Conservation (phyloP, 2,797 vertebrate genomes). For the Urophycis tenuis region DNA sequence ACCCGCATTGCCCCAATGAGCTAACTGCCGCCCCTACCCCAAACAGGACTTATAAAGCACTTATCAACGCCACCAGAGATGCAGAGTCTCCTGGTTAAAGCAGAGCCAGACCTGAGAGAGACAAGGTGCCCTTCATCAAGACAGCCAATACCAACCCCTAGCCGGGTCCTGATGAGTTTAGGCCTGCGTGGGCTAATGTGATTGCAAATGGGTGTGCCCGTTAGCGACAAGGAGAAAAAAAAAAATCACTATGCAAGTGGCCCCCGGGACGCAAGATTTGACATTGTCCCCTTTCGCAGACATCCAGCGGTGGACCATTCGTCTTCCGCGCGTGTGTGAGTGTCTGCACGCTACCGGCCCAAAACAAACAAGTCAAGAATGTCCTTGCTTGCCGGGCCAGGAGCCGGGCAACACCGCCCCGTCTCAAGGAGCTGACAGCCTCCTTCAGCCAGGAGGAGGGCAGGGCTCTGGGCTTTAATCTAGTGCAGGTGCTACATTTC, state of each 20-base stretch:
- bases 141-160: not conserved
- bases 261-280: not conserved
- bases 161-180: not conserved
- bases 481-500: constrained; percentile 12
- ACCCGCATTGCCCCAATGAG: no score
- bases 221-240: not conserved
- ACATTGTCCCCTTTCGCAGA: not conserved
- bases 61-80: not conserved
- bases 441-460: not conserved
- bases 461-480: not conserved
- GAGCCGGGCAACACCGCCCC: not conserved
- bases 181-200: not conserved
- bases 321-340: not conserved
- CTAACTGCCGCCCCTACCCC: no score
- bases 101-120: not conserved
- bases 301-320: not conserved
- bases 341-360: no score
- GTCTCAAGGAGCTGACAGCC: not conserved
- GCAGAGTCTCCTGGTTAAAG: not conserved
- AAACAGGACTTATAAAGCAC: not conserved
- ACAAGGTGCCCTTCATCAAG: not conserved
- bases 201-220: not conserved
- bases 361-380: not conserved
- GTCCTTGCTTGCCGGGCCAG: not conserved
- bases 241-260: not conserved